Percentiles rank a stretch among this genome's conserved stretches.
Evolutionary conservation across 2,797 vertebrate genomes (phyloP).

Genomic region (Hyperoplus immaculatus): DNA sequence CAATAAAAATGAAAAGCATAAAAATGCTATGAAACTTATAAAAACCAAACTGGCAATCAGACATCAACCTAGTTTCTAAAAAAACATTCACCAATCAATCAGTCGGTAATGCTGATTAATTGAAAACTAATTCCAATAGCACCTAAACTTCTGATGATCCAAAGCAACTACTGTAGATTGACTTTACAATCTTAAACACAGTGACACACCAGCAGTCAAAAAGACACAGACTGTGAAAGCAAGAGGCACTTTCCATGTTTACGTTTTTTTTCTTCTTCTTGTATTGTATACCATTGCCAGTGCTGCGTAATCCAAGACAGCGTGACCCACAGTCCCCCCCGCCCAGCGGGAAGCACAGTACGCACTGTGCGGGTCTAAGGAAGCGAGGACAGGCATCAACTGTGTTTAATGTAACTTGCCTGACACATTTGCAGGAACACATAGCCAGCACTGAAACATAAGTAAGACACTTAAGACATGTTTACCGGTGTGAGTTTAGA

Average conservation of each 20-base stretch:
- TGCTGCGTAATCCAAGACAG: not conserved
- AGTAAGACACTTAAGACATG: constrained; percentile 60
- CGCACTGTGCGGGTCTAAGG: not conserved
- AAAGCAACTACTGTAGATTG: not conserved
- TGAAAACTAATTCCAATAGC: not conserved
- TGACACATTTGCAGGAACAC: constrained; percentile 25
- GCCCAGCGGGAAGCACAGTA: not conserved
- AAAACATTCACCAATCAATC: too few species aligned
- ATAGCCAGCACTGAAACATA: constrained; percentile 38
- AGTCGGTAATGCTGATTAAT: not conserved
- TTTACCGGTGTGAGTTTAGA: constrained; percentile 62
- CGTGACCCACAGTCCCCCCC: not conserved
- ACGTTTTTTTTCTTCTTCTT: not conserved
- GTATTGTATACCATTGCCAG: not conserved
- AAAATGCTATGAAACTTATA: not conserved
- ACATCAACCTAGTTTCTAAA: not conserved
- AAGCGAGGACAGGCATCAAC: constrained; percentile 8
- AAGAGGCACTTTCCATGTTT: too few species aligned
- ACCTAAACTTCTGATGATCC: not conserved
- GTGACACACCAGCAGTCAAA: not conserved
- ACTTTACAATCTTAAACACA: not conserved
- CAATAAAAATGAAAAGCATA: constrained; percentile 6
- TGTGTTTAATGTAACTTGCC: constrained; percentile 66
- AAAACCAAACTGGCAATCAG: not conserved
- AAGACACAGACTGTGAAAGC: not conserved